Percentiles rank a stretch among this genome's conserved stretches.
These are phyloP conservation scores for Oncorhynchus keta DNA, from an alignment of 2,113 vertebrate genomes.

Conservation along the genomic window DNA sequence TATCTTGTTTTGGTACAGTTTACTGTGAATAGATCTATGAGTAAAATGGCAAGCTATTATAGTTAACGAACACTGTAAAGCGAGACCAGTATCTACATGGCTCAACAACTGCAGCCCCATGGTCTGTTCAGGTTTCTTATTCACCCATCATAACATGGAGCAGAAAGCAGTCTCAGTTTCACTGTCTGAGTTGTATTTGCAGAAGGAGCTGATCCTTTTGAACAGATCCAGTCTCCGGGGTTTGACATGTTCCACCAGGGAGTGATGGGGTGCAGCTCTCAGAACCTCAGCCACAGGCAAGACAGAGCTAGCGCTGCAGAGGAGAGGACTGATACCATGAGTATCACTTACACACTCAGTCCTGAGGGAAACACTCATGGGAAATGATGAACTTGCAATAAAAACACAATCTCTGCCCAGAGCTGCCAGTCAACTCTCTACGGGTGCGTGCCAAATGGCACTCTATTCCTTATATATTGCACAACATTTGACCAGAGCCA, in stretches of 20 bases:
- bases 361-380: constrained; percentile 57
- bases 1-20: no score
- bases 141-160: constrained; percentile 37
- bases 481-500: no score
- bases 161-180: constrained; percentile 43
- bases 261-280: constrained; percentile 54
- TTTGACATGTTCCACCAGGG: constrained; percentile 69
- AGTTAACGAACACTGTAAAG: background rate
- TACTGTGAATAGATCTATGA: no score
- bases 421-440: constrained; percentile 52
- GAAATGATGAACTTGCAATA: constrained; percentile 59
- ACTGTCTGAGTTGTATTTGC: constrained; percentile 63
- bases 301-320: constrained; percentile 40
- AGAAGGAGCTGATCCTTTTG: constrained; percentile 63
- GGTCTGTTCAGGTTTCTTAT: background rate
- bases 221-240: constrained; percentile 56
- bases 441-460: constrained; percentile 20
- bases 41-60: no score
- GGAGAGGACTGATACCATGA: constrained; percentile 55
- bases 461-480: no score
- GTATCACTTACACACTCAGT: constrained; percentile 60
- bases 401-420: constrained; percentile 56
- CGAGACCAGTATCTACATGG: constrained; percentile 1
- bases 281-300: constrained; percentile 63
- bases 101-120: constrained; percentile 44